phyloP scores from a whole-genome alignment of 2,113 vertebrate genomes.

The Atlantisia rogersi region DNA sequence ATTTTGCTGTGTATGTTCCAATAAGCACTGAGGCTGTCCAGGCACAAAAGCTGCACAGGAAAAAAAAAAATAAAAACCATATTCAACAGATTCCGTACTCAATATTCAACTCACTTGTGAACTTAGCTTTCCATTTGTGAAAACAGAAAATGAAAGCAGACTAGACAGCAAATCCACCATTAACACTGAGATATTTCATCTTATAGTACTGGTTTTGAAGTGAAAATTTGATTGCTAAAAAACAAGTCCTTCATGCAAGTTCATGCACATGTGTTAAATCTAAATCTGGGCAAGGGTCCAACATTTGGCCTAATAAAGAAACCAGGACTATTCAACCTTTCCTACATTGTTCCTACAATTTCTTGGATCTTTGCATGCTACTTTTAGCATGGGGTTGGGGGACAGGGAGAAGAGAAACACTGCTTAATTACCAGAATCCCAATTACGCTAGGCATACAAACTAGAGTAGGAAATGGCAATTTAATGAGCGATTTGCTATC shows the following conservation, averaged over 20 bases:
- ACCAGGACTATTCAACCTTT: background rate
- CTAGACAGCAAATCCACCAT: background rate
- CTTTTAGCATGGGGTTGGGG: background rate
- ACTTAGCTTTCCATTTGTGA: background rate
- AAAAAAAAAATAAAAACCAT: background rate
- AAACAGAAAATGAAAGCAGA: background rate
- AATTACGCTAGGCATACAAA: background rate
- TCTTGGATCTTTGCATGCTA: background rate
- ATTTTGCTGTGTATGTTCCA: conserved; percentile 89
- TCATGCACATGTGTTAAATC: background rate
- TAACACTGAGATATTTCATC: background rate
- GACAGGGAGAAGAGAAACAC: background rate
- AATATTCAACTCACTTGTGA: background rate
- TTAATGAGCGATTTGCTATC: background rate
- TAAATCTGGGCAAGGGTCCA: accelerated
- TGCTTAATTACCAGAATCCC: background rate
- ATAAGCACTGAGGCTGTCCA: conserved; percentile 91
- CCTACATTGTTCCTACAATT: background rate
- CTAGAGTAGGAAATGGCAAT: background rate
- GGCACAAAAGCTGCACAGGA: conserved; percentile 82
- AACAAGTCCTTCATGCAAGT: background rate
- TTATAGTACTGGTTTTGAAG: background rate
- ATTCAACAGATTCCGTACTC: background rate
- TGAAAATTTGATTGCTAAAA: background rate
- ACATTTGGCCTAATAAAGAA: background rate